These are phyloP conservation scores for Oreotragus oreotragus DNA, from an alignment of 2,113 vertebrate genomes.

Conservation along the genomic window DNA sequence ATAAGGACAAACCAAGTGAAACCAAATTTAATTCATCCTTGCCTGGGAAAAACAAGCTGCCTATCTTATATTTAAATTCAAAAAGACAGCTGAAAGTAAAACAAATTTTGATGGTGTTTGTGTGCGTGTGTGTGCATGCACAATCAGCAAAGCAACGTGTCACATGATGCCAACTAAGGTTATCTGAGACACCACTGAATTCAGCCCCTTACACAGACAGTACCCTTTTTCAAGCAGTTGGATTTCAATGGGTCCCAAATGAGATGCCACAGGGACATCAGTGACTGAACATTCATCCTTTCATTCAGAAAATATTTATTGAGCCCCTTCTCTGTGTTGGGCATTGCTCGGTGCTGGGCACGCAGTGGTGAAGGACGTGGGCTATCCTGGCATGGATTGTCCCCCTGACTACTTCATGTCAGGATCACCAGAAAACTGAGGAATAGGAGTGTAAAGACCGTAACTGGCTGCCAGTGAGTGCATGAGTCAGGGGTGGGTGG, in stretches of 20 bases:
- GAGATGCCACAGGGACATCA: neutral
- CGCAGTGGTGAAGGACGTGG: neutral
- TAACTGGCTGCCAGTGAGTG: slow-evolving; percentile 30
- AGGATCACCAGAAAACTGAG: slow-evolving; percentile 21
- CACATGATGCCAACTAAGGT: neutral
- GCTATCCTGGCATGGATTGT: neutral
- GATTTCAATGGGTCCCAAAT: neutral
- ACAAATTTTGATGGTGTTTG: neutral
- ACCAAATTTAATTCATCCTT: neutral
- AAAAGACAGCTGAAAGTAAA: neutral
- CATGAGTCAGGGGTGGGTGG: neutral
- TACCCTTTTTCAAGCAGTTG: neutral
- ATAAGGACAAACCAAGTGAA: neutral
- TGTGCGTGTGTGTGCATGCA: neutral
- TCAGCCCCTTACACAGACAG: neutral
- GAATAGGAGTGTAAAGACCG: neutral
- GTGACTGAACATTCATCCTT: neutral
- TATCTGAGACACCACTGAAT: neutral
- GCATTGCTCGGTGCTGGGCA: neutral
- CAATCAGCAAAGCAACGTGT: neutral
- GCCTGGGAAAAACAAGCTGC: slow-evolving; percentile 4
- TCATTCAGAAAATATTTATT: neutral
- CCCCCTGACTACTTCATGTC: neutral
- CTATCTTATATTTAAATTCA: neutral
- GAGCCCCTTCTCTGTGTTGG: neutral